Percentiles rank a stretch among this genome's conserved stretches.
These are phyloP conservation scores for Crossocerus cetratus DNA, from an alignment of 2,888 invertebrate species.

Conservation along the genomic window DNA sequence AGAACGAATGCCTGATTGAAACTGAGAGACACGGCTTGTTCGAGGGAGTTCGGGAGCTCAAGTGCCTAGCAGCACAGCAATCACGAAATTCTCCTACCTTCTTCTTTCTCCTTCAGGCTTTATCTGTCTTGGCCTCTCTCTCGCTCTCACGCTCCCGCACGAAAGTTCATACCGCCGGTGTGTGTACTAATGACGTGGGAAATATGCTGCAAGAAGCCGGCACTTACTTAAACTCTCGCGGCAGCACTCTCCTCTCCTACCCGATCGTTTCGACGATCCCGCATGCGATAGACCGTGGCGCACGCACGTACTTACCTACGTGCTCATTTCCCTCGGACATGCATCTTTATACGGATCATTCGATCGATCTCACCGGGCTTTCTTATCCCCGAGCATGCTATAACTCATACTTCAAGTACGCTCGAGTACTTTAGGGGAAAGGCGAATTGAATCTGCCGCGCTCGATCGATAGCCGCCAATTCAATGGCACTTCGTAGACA, in stretches of 20 bases:
- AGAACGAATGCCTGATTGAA: neutral
- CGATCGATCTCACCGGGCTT: no score
- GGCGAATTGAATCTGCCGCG: no score
- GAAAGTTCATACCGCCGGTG: conserved; percentile 60
- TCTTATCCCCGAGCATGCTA: no score
- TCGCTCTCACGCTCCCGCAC: conserved; percentile 28
- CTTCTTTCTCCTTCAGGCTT: no score
- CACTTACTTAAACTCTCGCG: conserved; percentile 41
- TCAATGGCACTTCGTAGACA: no score
- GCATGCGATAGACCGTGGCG: conserved; percentile 26
- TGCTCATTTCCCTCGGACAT: neutral
- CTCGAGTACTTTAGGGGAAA: no score
- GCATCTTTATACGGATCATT: neutral
- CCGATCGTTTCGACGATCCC: conserved; percentile 41
- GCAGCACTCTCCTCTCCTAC: conserved; percentile 25
- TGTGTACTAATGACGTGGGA: conserved; percentile 62
- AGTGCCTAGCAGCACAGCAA: conserved; percentile 42
- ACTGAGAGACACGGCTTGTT: neutral
- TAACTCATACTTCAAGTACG: no score
- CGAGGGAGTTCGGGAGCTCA: conserved; percentile 6
- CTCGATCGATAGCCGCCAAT: no score
- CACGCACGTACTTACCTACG: conserved; percentile 12
- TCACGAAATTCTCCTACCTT: conserved; percentile 45
- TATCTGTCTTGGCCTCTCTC: neutral
- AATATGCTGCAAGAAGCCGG: conserved; percentile 52